phyloP scores from a whole-genome alignment of 2,888 invertebrate genomes.

The Acronicta alni region DNA sequence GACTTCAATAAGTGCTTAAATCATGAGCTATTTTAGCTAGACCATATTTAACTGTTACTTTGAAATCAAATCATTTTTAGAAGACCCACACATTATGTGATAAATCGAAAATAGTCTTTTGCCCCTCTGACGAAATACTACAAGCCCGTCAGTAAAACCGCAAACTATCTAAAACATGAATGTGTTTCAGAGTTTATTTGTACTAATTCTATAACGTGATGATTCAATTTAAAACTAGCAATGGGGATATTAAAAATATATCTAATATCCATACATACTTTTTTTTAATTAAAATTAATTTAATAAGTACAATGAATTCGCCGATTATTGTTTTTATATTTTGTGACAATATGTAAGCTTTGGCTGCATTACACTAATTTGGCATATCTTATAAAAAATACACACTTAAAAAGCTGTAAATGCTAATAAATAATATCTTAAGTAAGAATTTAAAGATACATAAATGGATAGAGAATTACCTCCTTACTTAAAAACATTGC shows the following conservation, averaged over 20 bases:
- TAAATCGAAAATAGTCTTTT: too few relatives aligned
- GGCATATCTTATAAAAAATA: constrained; percentile 39
- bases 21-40: too few relatives aligned
- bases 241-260: constrained; percentile 16
- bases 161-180: neutral
- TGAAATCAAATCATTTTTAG: too few relatives aligned
- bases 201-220: constrained; percentile 40
- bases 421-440: constrained; percentile 43
- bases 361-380: constrained; percentile 49
- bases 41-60: too few relatives aligned
- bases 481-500: too few relatives aligned
- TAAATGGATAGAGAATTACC: constrained; percentile 7
- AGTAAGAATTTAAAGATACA: constrained; percentile 18
- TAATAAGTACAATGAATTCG: constrained; percentile 50
- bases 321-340: constrained; percentile 24
- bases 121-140: neutral
- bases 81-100: too few relatives aligned
- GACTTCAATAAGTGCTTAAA: too few relatives aligned
- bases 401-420: constrained; percentile 32
- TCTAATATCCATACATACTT: constrained; percentile 6
- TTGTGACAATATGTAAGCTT: constrained; percentile 52
- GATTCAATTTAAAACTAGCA: constrained; percentile 19
- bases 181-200: constrained; percentile 7
- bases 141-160: neutral
- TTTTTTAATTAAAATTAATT: constrained; percentile 10